These are phyloP conservation scores for Taenioides sp. DNA, from an alignment of 2,797 vertebrate species.

Conservation along the genomic window DNA sequence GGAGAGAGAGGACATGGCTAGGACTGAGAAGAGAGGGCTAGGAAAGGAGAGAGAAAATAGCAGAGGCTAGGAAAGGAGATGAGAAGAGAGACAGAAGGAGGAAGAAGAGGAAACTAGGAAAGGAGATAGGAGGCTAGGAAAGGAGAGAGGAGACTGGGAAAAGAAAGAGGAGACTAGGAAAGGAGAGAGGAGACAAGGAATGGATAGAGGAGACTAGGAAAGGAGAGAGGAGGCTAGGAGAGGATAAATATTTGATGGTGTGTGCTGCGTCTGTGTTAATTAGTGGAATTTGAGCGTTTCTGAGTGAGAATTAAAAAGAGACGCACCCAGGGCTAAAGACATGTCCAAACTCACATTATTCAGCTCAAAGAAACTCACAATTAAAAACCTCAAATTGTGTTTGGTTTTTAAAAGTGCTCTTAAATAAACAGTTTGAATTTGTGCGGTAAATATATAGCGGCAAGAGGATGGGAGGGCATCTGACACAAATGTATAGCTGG, in stretches of 20 bases:
- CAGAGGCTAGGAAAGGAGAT: background rate
- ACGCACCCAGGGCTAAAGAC: background rate
- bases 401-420: no score
- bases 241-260: slow-evolving; percentile 77
- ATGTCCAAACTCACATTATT: no score
- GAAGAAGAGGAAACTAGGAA: no score
- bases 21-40: background rate
- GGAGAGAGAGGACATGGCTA: no score
- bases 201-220: slow-evolving; percentile 38
- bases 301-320: background rate
- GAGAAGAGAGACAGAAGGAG: background rate
- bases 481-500: no score
- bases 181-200: slow-evolving; percentile 13
- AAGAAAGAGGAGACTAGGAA: background rate
- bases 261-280: slow-evolving; percentile 67
- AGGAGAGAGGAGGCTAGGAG: slow-evolving; percentile 55
- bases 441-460: no score
- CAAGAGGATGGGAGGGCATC: no score
- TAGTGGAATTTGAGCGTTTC: slow-evolving; percentile 49
- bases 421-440: no score
- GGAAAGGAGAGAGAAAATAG: no score
- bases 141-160: background rate
- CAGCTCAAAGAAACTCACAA: no score
- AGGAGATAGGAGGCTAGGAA: no score
- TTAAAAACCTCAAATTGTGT: no score